A percentile compares a stretch with the other conserved stretches of the same genome.
Conservation (phyloP, 37 sponge, comb jelly and placozoan species). For the Halisarca cf. caerulea region DNA sequence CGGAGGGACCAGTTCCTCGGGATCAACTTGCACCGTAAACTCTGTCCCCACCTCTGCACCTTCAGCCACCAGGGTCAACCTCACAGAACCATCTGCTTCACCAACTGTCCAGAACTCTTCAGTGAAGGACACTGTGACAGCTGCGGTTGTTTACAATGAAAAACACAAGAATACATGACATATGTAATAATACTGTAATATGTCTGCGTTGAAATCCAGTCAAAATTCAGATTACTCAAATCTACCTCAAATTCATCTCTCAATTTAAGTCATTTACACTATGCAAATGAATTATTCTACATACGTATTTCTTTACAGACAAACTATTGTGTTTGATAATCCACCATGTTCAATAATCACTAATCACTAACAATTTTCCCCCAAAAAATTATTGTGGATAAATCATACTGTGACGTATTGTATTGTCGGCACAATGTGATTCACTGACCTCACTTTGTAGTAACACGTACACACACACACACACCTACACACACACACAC, state of each 20-base stretch:
- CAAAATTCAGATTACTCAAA: not conserved
- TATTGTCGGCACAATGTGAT: no score
- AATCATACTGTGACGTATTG: no score
- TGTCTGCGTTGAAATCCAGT: not conserved
- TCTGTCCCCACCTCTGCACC: not conserved
- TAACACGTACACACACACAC: no score
- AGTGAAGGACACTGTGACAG: not conserved
- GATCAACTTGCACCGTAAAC: constrained; percentile 13
- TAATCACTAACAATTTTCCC: no score
- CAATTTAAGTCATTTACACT: no score
- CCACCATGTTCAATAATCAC: no score
- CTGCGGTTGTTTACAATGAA: not conserved
- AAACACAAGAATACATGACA: not conserved
- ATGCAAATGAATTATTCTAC: no score
- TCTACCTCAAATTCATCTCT: not conserved
- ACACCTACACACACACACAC: not conserved
- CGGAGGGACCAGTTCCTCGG: not conserved
- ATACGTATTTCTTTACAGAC: no score
- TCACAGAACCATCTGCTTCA: not conserved
- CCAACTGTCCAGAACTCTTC: not conserved
- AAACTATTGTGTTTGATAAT: no score
- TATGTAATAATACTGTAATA: not conserved
- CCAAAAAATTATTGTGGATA: no score
- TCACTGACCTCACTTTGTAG: no score
- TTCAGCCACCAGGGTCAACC: not conserved